Conservation (phyloP, 2,113 vertebrate species). For the Gallinago paraguaiae region DNA sequence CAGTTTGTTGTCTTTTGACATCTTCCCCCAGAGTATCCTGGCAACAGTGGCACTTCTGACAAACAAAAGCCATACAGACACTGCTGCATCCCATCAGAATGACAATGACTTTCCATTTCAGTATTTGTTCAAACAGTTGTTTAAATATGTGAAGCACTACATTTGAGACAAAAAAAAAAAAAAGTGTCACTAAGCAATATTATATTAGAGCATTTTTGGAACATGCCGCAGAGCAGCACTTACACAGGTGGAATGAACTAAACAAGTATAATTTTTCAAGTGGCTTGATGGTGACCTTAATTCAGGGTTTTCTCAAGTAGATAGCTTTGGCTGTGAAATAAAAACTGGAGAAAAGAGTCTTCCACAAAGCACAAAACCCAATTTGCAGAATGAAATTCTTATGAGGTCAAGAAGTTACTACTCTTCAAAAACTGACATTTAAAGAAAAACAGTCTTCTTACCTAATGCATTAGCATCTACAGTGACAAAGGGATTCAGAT, state of each 20-base stretch:
- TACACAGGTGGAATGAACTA: not conserved
- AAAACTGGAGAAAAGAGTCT: not conserved
- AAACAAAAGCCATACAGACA: constrained; percentile 68
- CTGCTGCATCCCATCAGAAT: constrained; percentile 65
- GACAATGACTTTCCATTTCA: constrained; percentile 58
- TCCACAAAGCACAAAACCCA: not conserved
- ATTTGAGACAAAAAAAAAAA: not conserved
- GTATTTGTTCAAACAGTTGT: constrained; percentile 30
- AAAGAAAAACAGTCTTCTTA: not conserved
- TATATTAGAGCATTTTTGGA: not conserved
- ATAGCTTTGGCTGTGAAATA: not conserved
- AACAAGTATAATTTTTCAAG: not conserved
- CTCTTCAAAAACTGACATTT: not conserved
- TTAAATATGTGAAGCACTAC: constrained; percentile 20
- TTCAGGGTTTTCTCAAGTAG: not conserved
- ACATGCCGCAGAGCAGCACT: not conserved
- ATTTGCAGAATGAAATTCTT: not conserved
- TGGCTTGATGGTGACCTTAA: not conserved
- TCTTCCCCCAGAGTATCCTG: constrained; percentile 68
- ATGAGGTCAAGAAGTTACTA: not conserved
- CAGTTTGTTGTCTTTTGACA: constrained; percentile 66
- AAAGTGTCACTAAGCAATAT: not conserved
- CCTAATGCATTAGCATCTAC: not conserved
- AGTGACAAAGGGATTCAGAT: not conserved
- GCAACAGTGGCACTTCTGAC: constrained; percentile 63